phyloP scores from a whole-genome alignment of 2,888 invertebrate genomes.

The Linnaemya tessellans region DNA sequence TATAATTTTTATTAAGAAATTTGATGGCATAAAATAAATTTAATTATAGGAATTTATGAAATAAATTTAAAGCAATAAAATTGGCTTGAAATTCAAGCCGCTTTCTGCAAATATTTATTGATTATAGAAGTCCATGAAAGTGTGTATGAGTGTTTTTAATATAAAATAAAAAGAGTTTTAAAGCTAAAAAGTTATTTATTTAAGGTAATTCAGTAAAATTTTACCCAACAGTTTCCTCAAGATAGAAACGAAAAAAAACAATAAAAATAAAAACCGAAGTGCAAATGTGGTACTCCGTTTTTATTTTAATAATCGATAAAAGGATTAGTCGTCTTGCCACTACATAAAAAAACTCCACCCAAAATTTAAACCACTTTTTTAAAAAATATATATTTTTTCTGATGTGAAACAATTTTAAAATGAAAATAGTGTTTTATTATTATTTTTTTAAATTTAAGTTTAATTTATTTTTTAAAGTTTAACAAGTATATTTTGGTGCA shows the following conservation, averaged over 20 bases:
- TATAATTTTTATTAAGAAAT: constrained; percentile 52
- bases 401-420: neutral
- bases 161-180: neutral
- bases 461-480: neutral
- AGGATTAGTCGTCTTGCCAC: constrained; percentile 49
- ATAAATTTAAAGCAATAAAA: constrained; percentile 8
- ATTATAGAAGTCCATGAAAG: constrained; percentile 3
- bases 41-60: constrained; percentile 6
- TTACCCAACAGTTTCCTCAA: neutral
- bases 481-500: neutral
- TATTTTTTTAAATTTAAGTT: neutral
- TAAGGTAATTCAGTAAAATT: constrained; percentile 36
- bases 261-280: constrained; percentile 53
- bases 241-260: neutral
- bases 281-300: constrained; percentile 64
- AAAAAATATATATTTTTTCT: neutral
- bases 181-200: constrained; percentile 1
- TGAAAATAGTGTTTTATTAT: neutral
- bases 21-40: constrained; percentile 2
- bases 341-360: constrained; percentile 64
- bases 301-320: constrained; percentile 67
- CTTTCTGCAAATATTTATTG: constrained; percentile 49
- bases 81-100: neutral
- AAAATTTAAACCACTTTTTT: constrained; percentile 69
- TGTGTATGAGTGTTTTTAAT: constrained; percentile 28